phyloP scores from a whole-genome alignment of 2,888 invertebrate genomes.

The Catocala fraxini region DNA sequence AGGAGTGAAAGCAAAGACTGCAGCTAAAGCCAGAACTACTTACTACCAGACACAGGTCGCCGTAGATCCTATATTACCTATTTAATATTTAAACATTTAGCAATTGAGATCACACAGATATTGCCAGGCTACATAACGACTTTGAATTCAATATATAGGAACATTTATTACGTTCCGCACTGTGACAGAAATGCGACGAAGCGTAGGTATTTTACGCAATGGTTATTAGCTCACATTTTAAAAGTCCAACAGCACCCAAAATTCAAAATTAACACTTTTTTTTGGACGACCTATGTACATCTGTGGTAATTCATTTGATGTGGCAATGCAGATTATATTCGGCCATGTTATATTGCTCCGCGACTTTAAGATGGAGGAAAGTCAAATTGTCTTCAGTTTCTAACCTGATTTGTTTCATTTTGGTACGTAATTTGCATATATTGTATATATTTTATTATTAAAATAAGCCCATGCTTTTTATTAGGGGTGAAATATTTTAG shows the following conservation, averaged over 20 bases:
- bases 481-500: not conserved
- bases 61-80: slow-evolving; percentile 58
- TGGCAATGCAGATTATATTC: slow-evolving; percentile 20
- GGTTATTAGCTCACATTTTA: slow-evolving; percentile 16
- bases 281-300: not conserved
- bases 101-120: slow-evolving; percentile 62
- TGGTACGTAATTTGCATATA: not conserved
- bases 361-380: slow-evolving; percentile 32
- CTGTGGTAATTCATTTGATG: slow-evolving; percentile 20
- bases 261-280: slow-evolving; percentile 1
- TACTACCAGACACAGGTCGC: slow-evolving; percentile 42
- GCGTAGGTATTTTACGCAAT: slow-evolving; percentile 25
- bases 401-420: slow-evolving; percentile 8
- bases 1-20: slow-evolving; percentile 68
- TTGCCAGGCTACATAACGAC: slow-evolving; percentile 36
- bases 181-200: slow-evolving; percentile 42
- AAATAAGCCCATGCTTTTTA: not conserved
- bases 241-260: slow-evolving; percentile 4
- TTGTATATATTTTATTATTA: not conserved
- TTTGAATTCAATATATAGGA: slow-evolving; percentile 32
- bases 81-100: slow-evolving; percentile 68
- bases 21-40: slow-evolving; percentile 39
- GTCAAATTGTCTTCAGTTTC: slow-evolving; percentile 24
- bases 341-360: slow-evolving; percentile 9
- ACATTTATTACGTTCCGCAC: slow-evolving; percentile 31